Base-by-base conservation (phyloP, 1,140 invertebrate genomes). In the Aphelenchoides fujianensis region DNA sequence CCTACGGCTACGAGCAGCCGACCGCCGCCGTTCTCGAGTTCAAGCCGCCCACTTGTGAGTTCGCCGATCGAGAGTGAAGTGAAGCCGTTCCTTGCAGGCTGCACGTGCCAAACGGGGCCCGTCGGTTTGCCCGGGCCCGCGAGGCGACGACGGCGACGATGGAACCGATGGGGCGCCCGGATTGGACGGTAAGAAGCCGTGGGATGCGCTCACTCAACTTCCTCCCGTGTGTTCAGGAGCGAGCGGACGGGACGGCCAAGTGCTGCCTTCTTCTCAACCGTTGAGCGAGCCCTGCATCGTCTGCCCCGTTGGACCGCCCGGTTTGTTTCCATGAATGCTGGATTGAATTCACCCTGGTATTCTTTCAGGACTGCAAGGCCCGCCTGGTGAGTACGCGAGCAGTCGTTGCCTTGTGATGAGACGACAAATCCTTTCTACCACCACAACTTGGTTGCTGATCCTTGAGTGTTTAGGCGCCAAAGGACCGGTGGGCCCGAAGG, bases 281-380 rank as follows among this genome's bases (percentile, higher is more conserved):
- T 5, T 59, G 28, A 16, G 5, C 7, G 55, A 59, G 19, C 55
- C 55, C 5, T 59, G 55, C 23, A 23, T 19, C 7, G 34, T 59
- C 55, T 59, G 55, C 34, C 55, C 55, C 28, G 55, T 59, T 59
- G 55, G 55, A 7, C 55, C 5, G 28, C 55, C 55, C 5, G 55
- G 55, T 5, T 19, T 59, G 55, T 59, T 59, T 59, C 28, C 7
- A 16, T 59, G 19, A 59, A 5, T 59, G 12, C 12, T 59, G 5
- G 19, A 7, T 19, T 59, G 7, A 59, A 59, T 59, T 48, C 12
- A 48, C 23, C 12, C 41, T 12, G 23, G 41, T 48, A 23, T 48
- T 48, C 23, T 7, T 5, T 7, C 5, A 7, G 23, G 55, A 59
- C 55, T 32, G 34, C 5, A 59, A 59, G 55, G 55, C 19, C 12